These are phyloP conservation scores for Syngnathus acus DNA, from an alignment of 2,797 vertebrate genomes.

Conservation along the genomic window DNA sequence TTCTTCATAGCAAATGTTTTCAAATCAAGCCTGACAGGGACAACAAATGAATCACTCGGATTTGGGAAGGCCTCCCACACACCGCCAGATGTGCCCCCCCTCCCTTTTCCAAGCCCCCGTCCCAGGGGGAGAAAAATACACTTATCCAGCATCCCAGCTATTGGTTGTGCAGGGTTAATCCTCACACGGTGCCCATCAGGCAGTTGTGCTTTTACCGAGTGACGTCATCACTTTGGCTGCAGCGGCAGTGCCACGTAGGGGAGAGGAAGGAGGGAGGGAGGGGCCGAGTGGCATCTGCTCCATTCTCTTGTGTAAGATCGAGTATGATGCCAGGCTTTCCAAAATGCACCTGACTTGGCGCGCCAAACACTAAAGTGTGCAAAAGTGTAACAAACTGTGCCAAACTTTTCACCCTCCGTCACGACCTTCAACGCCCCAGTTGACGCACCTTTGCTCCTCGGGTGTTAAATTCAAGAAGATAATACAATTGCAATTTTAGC, in stretches of 20 bases:
- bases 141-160: conserved; percentile 69
- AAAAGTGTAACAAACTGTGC: no score
- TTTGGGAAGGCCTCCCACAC: conserved; percentile 67
- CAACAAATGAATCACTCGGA: conserved; percentile 64
- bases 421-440: no score
- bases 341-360: background rate
- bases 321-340: conserved; percentile 59
- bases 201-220: conserved; percentile 71
- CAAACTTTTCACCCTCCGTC: no score
- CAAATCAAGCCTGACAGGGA: conserved; percentile 63
- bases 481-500: no score
- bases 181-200: conserved; percentile 58
- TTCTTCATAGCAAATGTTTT: conserved; percentile 47
- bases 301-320: conserved; percentile 72
- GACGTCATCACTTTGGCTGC: conserved; percentile 65
- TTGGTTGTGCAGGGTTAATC: conserved; percentile 73
- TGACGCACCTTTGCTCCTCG: no score
- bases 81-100: conserved; percentile 63
- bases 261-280: conserved; percentile 9
- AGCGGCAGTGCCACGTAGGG: conserved; percentile 35
- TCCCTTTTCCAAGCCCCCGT: background rate
- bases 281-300: conserved; percentile 51
- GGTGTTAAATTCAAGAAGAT: no score
- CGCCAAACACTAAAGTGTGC: no score
- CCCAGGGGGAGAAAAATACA: conserved; percentile 47